Base-by-base conservation (phyloP, 2,888 invertebrate species). In the Stictocephala bisonia region DNA sequence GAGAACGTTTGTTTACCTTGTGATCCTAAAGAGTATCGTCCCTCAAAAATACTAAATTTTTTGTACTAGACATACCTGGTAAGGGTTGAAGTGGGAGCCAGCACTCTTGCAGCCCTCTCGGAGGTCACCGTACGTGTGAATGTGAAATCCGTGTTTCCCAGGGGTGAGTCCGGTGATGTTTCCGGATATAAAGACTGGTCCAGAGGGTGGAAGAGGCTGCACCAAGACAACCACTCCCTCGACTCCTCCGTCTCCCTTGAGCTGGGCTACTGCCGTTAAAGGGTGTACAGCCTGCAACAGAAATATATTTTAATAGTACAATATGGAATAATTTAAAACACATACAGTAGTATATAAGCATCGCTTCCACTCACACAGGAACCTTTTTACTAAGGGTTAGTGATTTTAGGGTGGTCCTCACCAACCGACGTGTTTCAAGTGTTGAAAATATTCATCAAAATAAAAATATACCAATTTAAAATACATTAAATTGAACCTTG, bases 31-130 rank as follows among this genome's bases (percentile, higher is more conserved):
- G 11, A 15, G 4, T 48, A 4, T 27, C 9, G 18, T 29, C 1
- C 40, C 24, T 18, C 20, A 29, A 13, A 6, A 56, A 70, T 24
- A 67, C 7, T 20, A n/a, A 13, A 64, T 64, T 15, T 40, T n/a
- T 40, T n/a, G 20, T 48, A 11, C 24, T 11, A 15, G 24, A 84
- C 86, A 86, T 83, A 93, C 92, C 79, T 90, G 87, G 73, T 88
- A 87, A 24, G 95, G 95, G 83, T 95, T 95, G 82, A 90, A 95
- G 81, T 95, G 95, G 0, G 86, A 86, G 0, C 91, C 93, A 71
- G 92, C 86, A 4, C 90, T 89, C 2, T 80, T 77, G 78, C 93
- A 94, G 35, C 90, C 90, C 22, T 88, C 85, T 26, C 86, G 86
- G 51, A 91, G 81, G 81, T 92, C 91, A 77, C 92, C 92, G 80